A percentile compares a stretch with the other conserved stretches of the same genome.
Conservation (phyloP, 2,888 invertebrate genomes). For the Tridacna crocea region DNA sequence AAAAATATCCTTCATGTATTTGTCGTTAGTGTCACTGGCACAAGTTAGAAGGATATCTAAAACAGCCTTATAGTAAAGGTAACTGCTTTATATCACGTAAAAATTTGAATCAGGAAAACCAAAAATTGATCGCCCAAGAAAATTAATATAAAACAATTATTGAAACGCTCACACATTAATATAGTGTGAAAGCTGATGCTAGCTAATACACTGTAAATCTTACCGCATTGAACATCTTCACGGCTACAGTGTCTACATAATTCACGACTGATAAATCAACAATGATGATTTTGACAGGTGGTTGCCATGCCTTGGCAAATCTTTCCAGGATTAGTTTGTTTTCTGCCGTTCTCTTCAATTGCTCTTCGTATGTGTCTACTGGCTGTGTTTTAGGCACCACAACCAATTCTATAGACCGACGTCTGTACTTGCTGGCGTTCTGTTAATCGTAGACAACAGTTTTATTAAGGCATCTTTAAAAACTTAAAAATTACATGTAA, state of each 20-base stretch:
- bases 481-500: too few relatives aligned
- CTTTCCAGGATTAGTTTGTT: conserved; percentile 61
- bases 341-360: conserved; percentile 59
- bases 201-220: not conserved
- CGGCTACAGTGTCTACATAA: conserved; percentile 81
- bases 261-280: conserved; percentile 83
- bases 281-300: conserved; percentile 75
- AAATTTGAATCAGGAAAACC: too few relatives aligned
- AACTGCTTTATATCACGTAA: too few relatives aligned
- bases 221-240: conserved; percentile 70
- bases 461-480: too few relatives aligned
- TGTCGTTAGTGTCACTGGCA: too few relatives aligned
- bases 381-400: conserved; percentile 36
- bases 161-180: too few relatives aligned
- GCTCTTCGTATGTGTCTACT: conserved; percentile 64
- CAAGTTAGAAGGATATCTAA: too few relatives aligned
- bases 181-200: too few relatives aligned
- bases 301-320: conserved; percentile 66
- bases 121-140: too few relatives aligned
- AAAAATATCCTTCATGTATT: too few relatives aligned
- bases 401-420: conserved; percentile 45
- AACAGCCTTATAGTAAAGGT: too few relatives aligned
- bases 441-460: not conserved
- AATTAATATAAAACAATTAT: too few relatives aligned
- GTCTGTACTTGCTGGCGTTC: conserved; percentile 13